Evolutionary conservation across 2,888 invertebrate species (phyloP), one percentile per base, ranked within the genome.

Genomic region (Drosophila parthenogenetica): DNA sequence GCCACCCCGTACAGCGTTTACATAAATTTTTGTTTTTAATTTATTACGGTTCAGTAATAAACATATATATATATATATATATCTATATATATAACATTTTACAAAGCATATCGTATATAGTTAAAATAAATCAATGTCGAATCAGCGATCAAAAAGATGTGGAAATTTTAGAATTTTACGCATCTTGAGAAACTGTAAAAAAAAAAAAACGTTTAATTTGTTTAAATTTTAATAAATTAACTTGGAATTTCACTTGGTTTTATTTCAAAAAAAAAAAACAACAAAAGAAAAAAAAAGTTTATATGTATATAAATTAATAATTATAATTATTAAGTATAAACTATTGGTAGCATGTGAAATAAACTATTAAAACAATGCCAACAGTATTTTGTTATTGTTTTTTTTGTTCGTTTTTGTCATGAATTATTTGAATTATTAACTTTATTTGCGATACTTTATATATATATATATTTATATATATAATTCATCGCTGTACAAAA

Each of bases 151-250:
- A 51, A 84, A 83, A 14, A 83, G 53, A 49, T 83, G 79, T 5
- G 79, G 69, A 5, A 83, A 61, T 46, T 77, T 81, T 2, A 82
- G 49, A 5, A 78, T 32, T 43, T 79, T 86, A 14, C 83, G 86
- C 51, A 69, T 45, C 58, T 83, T 86, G 61, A 83, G 67, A 57
- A 86, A 81, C 83, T 83, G 79, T 3, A 80, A 80, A 53, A 75
- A 59, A 48, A n/a, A 48, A n/a, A 5, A 22, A 22, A 1, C 10
- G 14, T 14, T 22, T 3, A 25, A 5, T 29, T 42, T n/a, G 0
- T 53, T 53, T 40, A 45, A 8, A 29, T 17, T 45, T 59, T 46
- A n/a, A 35, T 42, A 54, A 54, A 64, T 67, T 59, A 61, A 65
- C 51, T 62, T 65, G 61, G 50, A 61, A 57, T 63, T 50, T 58